Percentiles rank a stretch among this genome's conserved stretches.
Evolutionary conservation across 64 coral and sea anemone genomes (phyloP).

Genomic region (Pocillopora verrucosa): DNA sequence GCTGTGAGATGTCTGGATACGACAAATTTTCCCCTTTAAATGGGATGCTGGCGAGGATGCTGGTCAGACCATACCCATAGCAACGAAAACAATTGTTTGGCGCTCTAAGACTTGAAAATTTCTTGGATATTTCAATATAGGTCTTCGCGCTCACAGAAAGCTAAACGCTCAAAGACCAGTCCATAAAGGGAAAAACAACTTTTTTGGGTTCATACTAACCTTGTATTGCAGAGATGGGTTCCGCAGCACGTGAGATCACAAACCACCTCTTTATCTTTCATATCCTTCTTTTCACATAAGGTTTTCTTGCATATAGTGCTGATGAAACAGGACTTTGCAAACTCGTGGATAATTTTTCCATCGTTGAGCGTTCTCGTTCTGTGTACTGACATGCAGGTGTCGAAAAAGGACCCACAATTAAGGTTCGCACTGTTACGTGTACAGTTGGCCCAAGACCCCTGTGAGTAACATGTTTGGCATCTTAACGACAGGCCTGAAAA

Average conservation of each 20-base stretch:
- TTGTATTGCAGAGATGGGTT: too few species aligned
- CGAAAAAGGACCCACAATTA: neutral
- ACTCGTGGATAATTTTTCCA: neutral
- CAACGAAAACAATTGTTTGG: too few species aligned
- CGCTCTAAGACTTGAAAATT: too few species aligned
- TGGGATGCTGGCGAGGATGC: too few species aligned
- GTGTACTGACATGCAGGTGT: constrained; percentile 7
- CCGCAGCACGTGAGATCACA: neutral
- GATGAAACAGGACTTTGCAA: constrained; percentile 15
- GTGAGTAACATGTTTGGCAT: constrained; percentile 14
- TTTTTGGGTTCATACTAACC: too few species aligned
- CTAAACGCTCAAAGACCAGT: too few species aligned
- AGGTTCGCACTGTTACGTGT: neutral
- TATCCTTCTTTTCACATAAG: neutral
- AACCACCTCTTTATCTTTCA: neutral
- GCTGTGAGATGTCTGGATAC: too few species aligned
- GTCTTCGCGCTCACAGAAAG: too few species aligned
- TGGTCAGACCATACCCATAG: too few species aligned
- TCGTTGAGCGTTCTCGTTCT: neutral
- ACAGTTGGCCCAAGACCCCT: constrained; percentile 6
- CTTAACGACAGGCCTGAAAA: constrained; percentile 2
- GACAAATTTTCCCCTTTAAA: too few species aligned
- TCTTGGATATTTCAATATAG: too few species aligned
- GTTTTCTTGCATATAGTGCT: neutral
- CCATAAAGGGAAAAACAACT: too few species aligned